Evolutionary conservation across 2,888 invertebrate genomes (phyloP).

Genomic region (Clepsis dumicolana): DNA sequence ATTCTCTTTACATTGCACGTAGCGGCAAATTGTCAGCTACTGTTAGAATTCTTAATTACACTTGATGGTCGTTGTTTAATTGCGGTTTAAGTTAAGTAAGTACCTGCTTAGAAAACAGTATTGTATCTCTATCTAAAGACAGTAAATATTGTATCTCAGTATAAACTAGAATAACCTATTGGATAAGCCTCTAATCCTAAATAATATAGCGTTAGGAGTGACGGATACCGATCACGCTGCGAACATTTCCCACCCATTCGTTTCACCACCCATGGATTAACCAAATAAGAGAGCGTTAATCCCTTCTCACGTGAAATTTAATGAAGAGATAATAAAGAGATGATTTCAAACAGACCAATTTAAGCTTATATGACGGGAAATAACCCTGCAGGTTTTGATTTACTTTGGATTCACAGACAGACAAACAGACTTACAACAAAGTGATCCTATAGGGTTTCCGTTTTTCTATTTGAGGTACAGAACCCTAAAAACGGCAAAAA

Average conservation of each 20-base stretch:
- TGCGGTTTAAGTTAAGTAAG: not conserved
- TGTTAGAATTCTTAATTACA: not conserved
- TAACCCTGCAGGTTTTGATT: too few species aligned
- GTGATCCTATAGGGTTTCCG: too few species aligned
- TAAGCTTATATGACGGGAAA: too few species aligned
- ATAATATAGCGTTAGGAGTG: conserved; percentile 43
- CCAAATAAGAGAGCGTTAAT: conserved; percentile 76
- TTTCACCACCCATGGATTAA: conserved; percentile 69
- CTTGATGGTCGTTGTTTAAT: not conserved
- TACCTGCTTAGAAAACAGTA: not conserved
- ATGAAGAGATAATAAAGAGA: too few species aligned
- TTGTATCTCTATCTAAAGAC: not conserved
- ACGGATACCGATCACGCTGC: conserved; percentile 56
- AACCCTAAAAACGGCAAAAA: not conserved
- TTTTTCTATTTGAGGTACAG: too few species aligned
- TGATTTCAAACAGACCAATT: too few species aligned
- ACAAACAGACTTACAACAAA: too few species aligned
- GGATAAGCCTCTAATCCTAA: conserved; percentile 12
- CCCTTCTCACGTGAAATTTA: conserved; percentile 75
- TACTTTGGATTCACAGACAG: too few species aligned
- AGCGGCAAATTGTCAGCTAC: too few species aligned
- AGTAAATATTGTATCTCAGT: not conserved
- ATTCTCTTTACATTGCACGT: too few species aligned
- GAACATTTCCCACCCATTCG: conserved; percentile 65
- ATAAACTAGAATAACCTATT: conserved; percentile 2